Conservation (phyloP, 2,888 invertebrate species). For the Entomobrya proxima region DNA sequence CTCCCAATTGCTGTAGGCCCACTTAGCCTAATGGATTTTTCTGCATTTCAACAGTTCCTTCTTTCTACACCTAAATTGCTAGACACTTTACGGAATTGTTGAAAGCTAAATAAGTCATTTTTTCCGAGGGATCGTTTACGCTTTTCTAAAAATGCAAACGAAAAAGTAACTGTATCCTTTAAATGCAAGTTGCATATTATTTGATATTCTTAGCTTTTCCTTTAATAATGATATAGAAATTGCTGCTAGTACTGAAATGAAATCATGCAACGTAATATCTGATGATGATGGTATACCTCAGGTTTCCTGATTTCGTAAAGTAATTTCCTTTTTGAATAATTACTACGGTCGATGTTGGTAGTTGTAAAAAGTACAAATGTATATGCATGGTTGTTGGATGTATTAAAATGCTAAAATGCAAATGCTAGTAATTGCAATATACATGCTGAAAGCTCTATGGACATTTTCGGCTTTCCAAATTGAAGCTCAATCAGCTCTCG, state of each 20-base stretch:
- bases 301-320: constrained; percentile 38
- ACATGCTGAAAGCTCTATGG: no score
- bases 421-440: no score
- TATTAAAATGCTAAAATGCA: no score
- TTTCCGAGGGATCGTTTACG: not conserved
- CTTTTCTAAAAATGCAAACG: not conserved
- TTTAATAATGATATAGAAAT: not conserved
- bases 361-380: no score
- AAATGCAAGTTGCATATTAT: no score
- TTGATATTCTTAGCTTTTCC: no score
- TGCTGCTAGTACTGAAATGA: not conserved
- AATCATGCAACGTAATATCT: not conserved
- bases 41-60: not conserved
- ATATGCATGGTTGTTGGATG: no score
- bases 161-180: not conserved
- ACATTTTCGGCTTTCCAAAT: constrained; percentile 15
- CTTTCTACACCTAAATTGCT: not conserved
- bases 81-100: not conserved
- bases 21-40: constrained; percentile 2
- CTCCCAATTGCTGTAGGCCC: no score
- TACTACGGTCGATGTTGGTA: constrained; percentile 26
- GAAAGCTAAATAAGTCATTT: not conserved
- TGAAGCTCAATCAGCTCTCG: not conserved
- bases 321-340: constrained; percentile 58
- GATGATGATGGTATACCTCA: constrained; percentile 22